A percentile compares a stretch with the other conserved stretches of the same genome.
phyloP scores from a whole-genome alignment of 2,888 invertebrate genomes.

The Pyrrhia umbra region DNA sequence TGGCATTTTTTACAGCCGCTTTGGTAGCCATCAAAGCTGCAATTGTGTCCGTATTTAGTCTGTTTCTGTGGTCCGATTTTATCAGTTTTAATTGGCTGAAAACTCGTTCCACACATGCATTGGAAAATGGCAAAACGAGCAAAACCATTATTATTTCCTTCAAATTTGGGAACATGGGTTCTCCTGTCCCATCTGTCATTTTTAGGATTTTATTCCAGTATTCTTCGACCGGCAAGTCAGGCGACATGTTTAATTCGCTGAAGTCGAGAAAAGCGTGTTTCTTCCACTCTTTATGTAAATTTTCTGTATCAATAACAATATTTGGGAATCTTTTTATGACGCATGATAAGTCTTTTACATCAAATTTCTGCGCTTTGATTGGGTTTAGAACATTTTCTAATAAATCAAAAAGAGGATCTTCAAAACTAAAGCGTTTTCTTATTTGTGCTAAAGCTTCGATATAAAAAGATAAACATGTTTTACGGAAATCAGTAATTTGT shows the following conservation, averaged over 20 bases:
- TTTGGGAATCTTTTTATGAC: slow-evolving; percentile 13
- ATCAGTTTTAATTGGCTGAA: slow-evolving; percentile 56
- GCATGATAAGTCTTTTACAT: slow-evolving; percentile 5
- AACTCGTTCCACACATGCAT: slow-evolving; percentile 54
- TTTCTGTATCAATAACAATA: neutral
- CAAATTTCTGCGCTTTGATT: neutral
- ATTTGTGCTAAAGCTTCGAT: neutral
- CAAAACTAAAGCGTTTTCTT: neutral
- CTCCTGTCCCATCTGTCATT: slow-evolving; percentile 6
- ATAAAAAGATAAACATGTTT: neutral
- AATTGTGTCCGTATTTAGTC: slow-evolving; percentile 49
- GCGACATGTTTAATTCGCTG: neutral
- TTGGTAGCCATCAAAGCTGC: slow-evolving; percentile 56
- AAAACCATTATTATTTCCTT: slow-evolving; percentile 39
- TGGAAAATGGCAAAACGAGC: slow-evolving; percentile 54
- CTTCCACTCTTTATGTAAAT: slow-evolving; percentile 7
- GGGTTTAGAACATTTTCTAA: neutral
- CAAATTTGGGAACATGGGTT: slow-evolving; percentile 47
- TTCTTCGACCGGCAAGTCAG: neutral
- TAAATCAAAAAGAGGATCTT: neutral
- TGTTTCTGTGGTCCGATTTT: slow-evolving; percentile 16
- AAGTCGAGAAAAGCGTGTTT: slow-evolving; percentile 6
- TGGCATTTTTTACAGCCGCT: too few relatives aligned
- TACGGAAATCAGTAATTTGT: neutral
- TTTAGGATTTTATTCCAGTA: neutral